These are phyloP conservation scores for Trilocha varians DNA, from an alignment of 2,888 invertebrate genomes.

Conservation along the genomic window DNA sequence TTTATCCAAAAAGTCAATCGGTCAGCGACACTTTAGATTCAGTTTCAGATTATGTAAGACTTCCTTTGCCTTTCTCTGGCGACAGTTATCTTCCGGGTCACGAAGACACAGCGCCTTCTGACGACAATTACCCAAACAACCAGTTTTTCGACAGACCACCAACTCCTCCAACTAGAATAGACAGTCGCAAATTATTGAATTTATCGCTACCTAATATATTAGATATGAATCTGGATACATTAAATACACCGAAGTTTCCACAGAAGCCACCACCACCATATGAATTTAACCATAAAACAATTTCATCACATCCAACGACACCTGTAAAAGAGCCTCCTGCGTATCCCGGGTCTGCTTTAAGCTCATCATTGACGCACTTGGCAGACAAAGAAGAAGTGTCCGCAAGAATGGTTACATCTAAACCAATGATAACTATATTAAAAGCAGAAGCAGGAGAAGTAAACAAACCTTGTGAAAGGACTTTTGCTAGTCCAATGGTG, in stretches of 20 bases:
- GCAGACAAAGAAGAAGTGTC: slow-evolving; percentile 77
- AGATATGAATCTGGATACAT: slow-evolving; percentile 41
- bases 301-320: slow-evolving; percentile 35
- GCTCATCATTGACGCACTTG: slow-evolving; percentile 27
- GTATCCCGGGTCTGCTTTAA: slow-evolving; percentile 66
- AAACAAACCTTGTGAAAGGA: slow-evolving; percentile 73
- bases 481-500: slow-evolving; percentile 66
- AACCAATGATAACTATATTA: slow-evolving; percentile 82
- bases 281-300: slow-evolving; percentile 76
- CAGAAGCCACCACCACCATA: slow-evolving; percentile 80
- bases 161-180: slow-evolving; percentile 79
- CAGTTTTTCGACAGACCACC: slow-evolving; percentile 75
- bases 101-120: slow-evolving; percentile 75
- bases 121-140: slow-evolving; percentile 64
- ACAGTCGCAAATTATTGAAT: slow-evolving; percentile 70
- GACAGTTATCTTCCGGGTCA: slow-evolving; percentile 74
- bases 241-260: slow-evolving; percentile 33
- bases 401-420: slow-evolving; percentile 83
- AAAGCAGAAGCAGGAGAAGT: slow-evolving; percentile 84
- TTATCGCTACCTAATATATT: slow-evolving; percentile 63
- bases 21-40: slow-evolving; percentile 90
- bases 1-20: slow-evolving; percentile 81
- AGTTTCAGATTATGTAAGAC: slow-evolving; percentile 90
- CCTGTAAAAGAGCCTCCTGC: slow-evolving; percentile 77
- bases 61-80: slow-evolving; percentile 74